These are phyloP conservation scores for Cyrtorhinus lividipennis DNA, from an alignment of 1,140 invertebrate species.

Conservation along the genomic window DNA sequence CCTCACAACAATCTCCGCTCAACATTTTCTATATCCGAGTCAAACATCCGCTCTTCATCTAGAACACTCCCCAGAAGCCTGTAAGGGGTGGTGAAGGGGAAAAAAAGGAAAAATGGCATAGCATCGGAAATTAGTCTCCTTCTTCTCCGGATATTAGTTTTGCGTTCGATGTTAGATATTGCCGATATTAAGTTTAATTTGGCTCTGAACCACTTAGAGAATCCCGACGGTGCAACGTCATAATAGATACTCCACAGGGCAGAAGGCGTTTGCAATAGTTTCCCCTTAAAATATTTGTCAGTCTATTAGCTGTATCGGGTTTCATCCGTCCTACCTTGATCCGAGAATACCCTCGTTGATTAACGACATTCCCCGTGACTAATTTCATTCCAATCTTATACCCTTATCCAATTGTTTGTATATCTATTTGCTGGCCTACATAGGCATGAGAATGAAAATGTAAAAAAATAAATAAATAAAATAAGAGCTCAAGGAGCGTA, in stretches of 20 bases:
- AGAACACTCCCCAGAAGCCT: not conserved
- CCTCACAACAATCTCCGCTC: not conserved
- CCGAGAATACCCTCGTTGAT: too few species aligned
- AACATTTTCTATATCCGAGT: conserved; percentile 8
- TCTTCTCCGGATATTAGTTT: not conserved
- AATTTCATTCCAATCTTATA: too few species aligned
- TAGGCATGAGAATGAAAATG: too few species aligned
- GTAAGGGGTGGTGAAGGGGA: not conserved
- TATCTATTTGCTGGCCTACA: too few species aligned
- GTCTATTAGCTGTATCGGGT: too few species aligned
- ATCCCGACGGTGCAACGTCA: not conserved
- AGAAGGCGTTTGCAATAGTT: too few species aligned
- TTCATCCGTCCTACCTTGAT: too few species aligned
- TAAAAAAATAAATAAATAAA: too few species aligned
- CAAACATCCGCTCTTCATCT: conserved; percentile 7
- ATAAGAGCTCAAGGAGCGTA: too few species aligned
- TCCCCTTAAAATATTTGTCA: too few species aligned
- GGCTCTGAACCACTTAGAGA: not conserved
- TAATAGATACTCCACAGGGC: not conserved
- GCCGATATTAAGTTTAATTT: not conserved
- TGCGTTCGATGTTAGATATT: not conserved
- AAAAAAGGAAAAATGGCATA: not conserved
- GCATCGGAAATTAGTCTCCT: not conserved
- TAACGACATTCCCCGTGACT: too few species aligned
- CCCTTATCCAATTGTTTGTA: too few species aligned